Conservation (phyloP, 1,140 invertebrate genomes). For the Aphelenchoides fujianensis region DNA sequence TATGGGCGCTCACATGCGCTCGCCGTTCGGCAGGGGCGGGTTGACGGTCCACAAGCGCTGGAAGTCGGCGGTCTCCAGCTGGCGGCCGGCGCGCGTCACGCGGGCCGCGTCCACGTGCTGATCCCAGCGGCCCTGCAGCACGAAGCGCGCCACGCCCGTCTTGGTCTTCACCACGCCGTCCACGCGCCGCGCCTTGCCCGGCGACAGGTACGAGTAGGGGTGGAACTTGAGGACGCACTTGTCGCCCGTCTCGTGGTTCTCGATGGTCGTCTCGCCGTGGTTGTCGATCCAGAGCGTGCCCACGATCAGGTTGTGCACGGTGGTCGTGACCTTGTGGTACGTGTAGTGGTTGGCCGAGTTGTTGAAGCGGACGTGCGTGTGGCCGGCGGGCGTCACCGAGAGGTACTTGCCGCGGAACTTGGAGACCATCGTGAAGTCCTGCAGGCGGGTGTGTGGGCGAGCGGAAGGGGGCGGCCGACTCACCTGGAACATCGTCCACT, state of each 20-base stretch:
- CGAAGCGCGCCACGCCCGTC: slow-evolving; percentile 70
- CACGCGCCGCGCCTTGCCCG: slow-evolving; percentile 79
- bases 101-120: slow-evolving; percentile 85
- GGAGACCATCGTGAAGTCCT: slow-evolving; percentile 96
- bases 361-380: slow-evolving; percentile 69
- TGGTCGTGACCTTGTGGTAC: slow-evolving; percentile 18
- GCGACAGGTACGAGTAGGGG: slow-evolving; percentile 92
- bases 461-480: slow-evolving; percentile 69
- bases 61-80: not conserved
- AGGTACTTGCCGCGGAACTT: slow-evolving; percentile 98
- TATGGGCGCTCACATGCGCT: not conserved
- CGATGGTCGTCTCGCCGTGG: slow-evolving; percentile 93
- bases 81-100: slow-evolving; percentile 69
- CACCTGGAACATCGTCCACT: slow-evolving; percentile 92
- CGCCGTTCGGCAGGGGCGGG: not conserved
- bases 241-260: slow-evolving; percentile 77
- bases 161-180: slow-evolving; percentile 71
- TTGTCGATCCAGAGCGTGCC: slow-evolving; percentile 98
- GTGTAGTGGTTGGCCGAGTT: slow-evolving; percentile 63
- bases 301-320: slow-evolving; percentile 89
- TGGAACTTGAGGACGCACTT: slow-evolving; percentile 91
- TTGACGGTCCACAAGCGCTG: slow-evolving; percentile 12
- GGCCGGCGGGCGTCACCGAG: slow-evolving; percentile 81
- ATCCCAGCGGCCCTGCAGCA: slow-evolving; percentile 91
- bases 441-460: no score